Evolutionary conservation across 2,113 vertebrate genomes (phyloP).

Genomic region (Pantherophis guttatus): DNA sequence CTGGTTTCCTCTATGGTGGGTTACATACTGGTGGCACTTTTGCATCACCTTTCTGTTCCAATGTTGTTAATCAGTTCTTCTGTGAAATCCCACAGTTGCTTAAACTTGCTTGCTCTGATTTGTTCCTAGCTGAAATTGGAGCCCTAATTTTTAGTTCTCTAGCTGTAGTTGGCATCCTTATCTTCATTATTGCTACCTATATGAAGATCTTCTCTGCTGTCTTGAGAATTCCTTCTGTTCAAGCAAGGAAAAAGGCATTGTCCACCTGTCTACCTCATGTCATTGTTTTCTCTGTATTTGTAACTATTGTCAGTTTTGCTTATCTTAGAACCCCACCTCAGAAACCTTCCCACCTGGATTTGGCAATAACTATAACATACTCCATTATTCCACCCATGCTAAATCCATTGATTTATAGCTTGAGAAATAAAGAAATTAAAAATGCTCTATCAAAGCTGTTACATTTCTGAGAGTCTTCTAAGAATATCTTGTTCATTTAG

Average conservation of each 20-base stretch:
- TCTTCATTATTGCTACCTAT: background rate
- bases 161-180: background rate
- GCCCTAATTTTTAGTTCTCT: background rate
- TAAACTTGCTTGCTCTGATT: background rate
- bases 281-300: background rate
- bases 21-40: background rate
- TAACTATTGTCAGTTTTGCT: background rate
- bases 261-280: background rate
- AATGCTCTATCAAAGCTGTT: background rate
- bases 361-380: background rate
- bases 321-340: background rate
- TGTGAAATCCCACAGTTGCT: conserved; percentile 6
- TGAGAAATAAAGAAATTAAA: conserved; percentile 9
- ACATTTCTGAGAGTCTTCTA: background rate
- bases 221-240: background rate
- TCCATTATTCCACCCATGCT: background rate
- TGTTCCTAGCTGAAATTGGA: background rate
- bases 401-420: background rate
- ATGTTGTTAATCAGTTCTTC: background rate
- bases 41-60: background rate
- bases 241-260: background rate
- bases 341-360: background rate
- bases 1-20: background rate
- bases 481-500: background rate
- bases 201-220: background rate